These are phyloP conservation scores for Calameuta idolon DNA, from an alignment of 2,888 invertebrate genomes.

Conservation along the genomic window DNA sequence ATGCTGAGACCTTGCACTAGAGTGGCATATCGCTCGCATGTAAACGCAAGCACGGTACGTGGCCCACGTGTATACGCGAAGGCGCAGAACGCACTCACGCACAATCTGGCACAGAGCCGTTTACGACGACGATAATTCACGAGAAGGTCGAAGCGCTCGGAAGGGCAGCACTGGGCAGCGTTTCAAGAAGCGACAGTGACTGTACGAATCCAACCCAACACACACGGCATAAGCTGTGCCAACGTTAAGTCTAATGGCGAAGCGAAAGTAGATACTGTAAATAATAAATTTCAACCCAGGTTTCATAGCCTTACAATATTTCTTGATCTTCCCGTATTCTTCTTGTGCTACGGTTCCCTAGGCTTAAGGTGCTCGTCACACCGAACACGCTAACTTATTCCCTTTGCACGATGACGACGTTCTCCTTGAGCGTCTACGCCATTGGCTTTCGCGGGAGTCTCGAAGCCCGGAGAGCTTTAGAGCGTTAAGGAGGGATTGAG, in stretches of 20 bases:
- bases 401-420: background rate
- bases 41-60: background rate
- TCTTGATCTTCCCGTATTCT: background rate
- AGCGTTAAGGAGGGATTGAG: background rate
- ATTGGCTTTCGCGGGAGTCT: background rate
- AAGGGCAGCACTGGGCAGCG: background rate
- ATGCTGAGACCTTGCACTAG: slow-evolving; percentile 6
- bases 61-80: background rate
- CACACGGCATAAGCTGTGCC: too few relatives aligned
- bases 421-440: background rate
- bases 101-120: background rate
- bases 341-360: background rate
- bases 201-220: too few relatives aligned
- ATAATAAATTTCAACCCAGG: background rate
- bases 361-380: background rate
- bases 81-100: background rate
- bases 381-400: background rate
- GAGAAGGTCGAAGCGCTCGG: background rate
- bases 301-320: background rate
- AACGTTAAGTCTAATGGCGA: too few relatives aligned
- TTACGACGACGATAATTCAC: background rate
- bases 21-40: background rate
- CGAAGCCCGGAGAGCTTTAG: background rate
- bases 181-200: too few relatives aligned
- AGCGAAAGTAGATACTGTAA: background rate